Percentiles rank a stretch among this genome's conserved stretches.
Conservation (phyloP, 2,888 invertebrate species). For the Bugula neritina region DNA sequence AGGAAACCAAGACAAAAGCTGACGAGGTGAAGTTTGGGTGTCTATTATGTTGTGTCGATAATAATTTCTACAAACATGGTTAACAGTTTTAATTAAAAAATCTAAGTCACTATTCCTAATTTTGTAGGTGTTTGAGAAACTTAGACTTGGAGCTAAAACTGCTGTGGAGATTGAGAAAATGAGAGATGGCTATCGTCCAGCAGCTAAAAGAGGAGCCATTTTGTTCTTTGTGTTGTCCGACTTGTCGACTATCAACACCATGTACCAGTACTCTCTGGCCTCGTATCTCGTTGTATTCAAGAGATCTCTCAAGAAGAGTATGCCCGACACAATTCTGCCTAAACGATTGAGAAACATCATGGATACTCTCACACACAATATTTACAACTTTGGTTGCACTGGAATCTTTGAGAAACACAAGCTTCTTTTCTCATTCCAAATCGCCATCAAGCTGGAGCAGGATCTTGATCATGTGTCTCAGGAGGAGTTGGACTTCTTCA, state of each 20-base stretch:
- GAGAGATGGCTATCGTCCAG: slow-evolving; percentile 77
- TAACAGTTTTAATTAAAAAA: too few relatives aligned
- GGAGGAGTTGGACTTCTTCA: slow-evolving; percentile 78
- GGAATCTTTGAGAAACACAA: slow-evolving; percentile 88
- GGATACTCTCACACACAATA: slow-evolving; percentile 74
- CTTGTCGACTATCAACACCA: slow-evolving; percentile 78
- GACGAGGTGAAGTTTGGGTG: slow-evolving; percentile 63
- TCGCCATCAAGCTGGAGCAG: slow-evolving; percentile 74
- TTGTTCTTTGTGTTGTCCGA: slow-evolving; percentile 84
- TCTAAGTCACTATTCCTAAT: too few relatives aligned
- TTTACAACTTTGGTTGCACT: slow-evolving; percentile 85
- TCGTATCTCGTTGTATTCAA: slow-evolving; percentile 80
- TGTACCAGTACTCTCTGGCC: slow-evolving; percentile 86
- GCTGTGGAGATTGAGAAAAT: slow-evolving; percentile 74
- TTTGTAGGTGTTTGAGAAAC: slow-evolving; percentile 65
- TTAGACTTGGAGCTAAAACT: slow-evolving; percentile 70
- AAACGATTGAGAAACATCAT: slow-evolving; percentile 76
- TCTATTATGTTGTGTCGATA: too few relatives aligned
- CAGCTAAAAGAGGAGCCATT: slow-evolving; percentile 78
- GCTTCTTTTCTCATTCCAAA: slow-evolving; percentile 82
- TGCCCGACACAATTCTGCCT: slow-evolving; percentile 70
- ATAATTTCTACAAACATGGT: too few relatives aligned
- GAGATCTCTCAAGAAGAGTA: slow-evolving; percentile 71
- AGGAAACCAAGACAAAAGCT: slow-evolving; percentile 82
- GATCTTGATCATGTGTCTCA: slow-evolving; percentile 63